Percentiles rank a stretch among this genome's conserved stretches.
Evolutionary conservation across 2,113 vertebrate species (phyloP).

Genomic region (Charina bottae): DNA sequence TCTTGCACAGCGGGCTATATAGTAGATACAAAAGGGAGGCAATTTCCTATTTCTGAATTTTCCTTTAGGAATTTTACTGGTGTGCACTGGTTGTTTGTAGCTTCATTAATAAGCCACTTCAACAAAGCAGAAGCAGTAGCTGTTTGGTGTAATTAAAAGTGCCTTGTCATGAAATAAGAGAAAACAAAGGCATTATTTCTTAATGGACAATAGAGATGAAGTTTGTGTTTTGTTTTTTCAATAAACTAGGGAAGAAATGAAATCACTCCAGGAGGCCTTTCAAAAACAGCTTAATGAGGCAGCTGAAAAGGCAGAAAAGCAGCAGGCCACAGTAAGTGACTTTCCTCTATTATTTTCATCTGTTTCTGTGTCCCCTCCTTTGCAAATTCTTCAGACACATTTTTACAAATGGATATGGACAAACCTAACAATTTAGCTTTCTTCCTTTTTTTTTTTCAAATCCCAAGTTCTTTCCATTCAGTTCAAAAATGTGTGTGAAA

Average conservation of each 20-base stretch:
- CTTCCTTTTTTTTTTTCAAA: background rate
- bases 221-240: constrained; percentile 63
- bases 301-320: constrained; percentile 90
- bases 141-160: constrained; percentile 41
- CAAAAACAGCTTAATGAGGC: constrained; percentile 97
- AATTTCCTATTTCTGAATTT: constrained; percentile 31
- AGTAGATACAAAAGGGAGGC: constrained; percentile 29
- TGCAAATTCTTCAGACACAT: constrained; percentile 16
- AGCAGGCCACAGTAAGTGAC: constrained; percentile 92
- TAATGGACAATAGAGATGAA: constrained; percentile 45
- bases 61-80: background rate
- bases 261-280: constrained; percentile 92
- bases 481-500: background rate
- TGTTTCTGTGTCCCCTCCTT: background rate
- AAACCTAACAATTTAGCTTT: background rate
- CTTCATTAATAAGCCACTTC: constrained; percentile 39
- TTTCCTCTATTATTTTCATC: constrained; percentile 32
- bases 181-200: constrained; percentile 33
- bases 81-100: background rate
- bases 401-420: background rate
- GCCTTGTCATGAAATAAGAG: constrained; percentile 32
- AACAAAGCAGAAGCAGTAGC: constrained; percentile 3
- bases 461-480: background rate
- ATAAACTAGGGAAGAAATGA: constrained; percentile 92
- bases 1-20: constrained; percentile 44